Base-by-base conservation (phyloP, 1,140 invertebrate species). In the Probaryconus sp. region DNA sequence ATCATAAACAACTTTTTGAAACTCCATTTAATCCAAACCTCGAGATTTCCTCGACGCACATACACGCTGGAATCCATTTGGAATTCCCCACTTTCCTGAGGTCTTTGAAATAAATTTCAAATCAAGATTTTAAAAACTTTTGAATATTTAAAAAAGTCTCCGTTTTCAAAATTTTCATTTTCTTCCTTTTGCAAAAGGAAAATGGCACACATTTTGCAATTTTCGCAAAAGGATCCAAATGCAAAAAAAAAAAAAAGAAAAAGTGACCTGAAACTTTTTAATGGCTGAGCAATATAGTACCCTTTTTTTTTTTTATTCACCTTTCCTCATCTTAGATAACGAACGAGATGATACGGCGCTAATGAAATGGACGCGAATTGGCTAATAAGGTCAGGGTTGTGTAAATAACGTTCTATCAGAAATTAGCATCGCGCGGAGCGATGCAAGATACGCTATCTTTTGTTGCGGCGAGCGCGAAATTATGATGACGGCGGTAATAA, bases 351-450 rank as follows among this genome's bases (percentile, higher is more conserved):
- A 38, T 65, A 33, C 33, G 14, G 1, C 56, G 50, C 47, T 73
- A 67, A 73, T 73, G 70, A 67, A 67, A 63, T 55, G 55, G 70
- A 60, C 45, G 70, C 17, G 56, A 63, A 74, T 63, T 51, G 43
- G 51, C 37, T 68, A 68, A 74, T 74, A 74, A 74, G 64, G 64
- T 68, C 64, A 74, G 51, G 71, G 64, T 68, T 68, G 58, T 38
- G 30, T 24, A 48, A 64, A 68, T 37, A 68, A 40, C 10, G 31
- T 30, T 16, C 17, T 55, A 65, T 61, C 55, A 61, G 33, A 42
- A 61, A 73, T 58, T 47, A 31, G 40, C 21, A 73, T 40, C 40
- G 48, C 26, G 43, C 45, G 31, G 16, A 47, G 33, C 31, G 37
- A 45, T 47, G 35, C 43, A 30, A 37, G 48, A 61, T 61, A 26